Evolutionary conservation across 2,797 vertebrate species (phyloP), one percentile per base, ranked within the genome.

Genomic region (Philypnodon macrostomus): DNA sequence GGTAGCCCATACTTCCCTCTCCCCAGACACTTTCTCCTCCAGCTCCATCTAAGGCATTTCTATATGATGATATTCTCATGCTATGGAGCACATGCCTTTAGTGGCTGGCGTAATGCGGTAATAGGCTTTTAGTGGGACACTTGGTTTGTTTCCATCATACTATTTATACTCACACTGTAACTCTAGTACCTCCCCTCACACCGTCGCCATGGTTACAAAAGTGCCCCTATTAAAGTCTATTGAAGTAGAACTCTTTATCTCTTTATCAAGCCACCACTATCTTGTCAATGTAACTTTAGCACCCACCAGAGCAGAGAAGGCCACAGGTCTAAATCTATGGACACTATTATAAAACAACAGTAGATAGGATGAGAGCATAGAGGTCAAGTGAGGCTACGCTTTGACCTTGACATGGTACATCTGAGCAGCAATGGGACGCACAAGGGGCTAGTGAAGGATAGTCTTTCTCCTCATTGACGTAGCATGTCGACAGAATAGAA

Each of bases 191-290:
- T n/a, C 51, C 62, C 58, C 61, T 53, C 57, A 49, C 46, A 39
- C 62, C 44, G 79, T 83, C 64, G 56, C 81, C 75, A 83, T 81
- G 77, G 84, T 69, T 73, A 85, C 74, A 15, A 39, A 49, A 75
- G 64, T 46, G 65, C 56, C 73, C 55, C 54, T 56, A 63, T 24
- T 63, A 45, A 69, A 62, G 51, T 60, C 37, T 44, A 45, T 67
- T 27, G 41, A 47, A 77, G 40, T 53, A 11, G 57, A 42, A 58
- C 34, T 17, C 26, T 51, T 60, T 58, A 73, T 69, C 47, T 54
- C 26, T 51, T 60, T 58, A 73, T 69, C 47, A 52, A 51, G 45
- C 44, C 50, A 34, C 40, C 68, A 37, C 37, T 47, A 46, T 63
- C 73, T 63, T 40, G 49, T 49, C 47, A 12, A 24, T 55, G 55